Conservation (phyloP, 2,797 vertebrate genomes). For the Discoglossus pictus region DNA sequence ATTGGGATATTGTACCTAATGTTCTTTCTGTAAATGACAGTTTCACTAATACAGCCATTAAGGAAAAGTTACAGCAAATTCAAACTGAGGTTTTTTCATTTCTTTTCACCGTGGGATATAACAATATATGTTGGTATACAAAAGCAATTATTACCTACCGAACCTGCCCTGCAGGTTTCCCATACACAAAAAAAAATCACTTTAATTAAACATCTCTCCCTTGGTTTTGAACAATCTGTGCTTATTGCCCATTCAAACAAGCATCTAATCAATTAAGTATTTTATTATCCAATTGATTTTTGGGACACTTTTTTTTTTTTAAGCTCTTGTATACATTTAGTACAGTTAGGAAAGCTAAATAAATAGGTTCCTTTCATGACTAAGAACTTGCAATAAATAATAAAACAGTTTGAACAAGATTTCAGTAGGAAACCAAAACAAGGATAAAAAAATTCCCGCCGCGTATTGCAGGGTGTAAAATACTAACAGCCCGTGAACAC, state of each 20-base stretch:
- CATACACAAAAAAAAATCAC: constrained; percentile 55
- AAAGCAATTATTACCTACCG: constrained; percentile 56
- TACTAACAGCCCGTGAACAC: constrained; percentile 57
- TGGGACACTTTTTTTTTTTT: constrained; percentile 51
- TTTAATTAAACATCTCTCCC: constrained; percentile 66
- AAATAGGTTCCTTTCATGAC: constrained; percentile 67
- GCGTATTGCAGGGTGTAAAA: constrained; percentile 65
- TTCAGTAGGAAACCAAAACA: constrained; percentile 62
- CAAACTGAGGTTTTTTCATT: constrained; percentile 54
- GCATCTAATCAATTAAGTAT: constrained; percentile 75
- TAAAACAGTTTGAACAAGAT: constrained; percentile 62
- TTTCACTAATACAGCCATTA: constrained; percentile 43
- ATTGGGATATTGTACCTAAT: constrained; percentile 49
- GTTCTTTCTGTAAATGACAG: constrained; percentile 47
- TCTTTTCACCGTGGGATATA: constrained; percentile 51
- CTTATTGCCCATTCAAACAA: constrained; percentile 60
- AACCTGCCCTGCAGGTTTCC: constrained; percentile 57
- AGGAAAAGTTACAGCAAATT: constrained; percentile 50
- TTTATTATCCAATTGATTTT: constrained; percentile 76
- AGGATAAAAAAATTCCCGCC: constrained; percentile 61
- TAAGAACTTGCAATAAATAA: constrained; percentile 70
- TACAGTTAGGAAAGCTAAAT: constrained; percentile 64
- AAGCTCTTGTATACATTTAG: constrained; percentile 60
- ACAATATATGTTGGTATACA: constrained; percentile 56
- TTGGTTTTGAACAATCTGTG: constrained; percentile 63